Evolutionary conservation across 2,113 vertebrate genomes (phyloP), one percentile per base, ranked within the genome.

Genomic region (Misgurnus anguillicaudatus): DNA sequence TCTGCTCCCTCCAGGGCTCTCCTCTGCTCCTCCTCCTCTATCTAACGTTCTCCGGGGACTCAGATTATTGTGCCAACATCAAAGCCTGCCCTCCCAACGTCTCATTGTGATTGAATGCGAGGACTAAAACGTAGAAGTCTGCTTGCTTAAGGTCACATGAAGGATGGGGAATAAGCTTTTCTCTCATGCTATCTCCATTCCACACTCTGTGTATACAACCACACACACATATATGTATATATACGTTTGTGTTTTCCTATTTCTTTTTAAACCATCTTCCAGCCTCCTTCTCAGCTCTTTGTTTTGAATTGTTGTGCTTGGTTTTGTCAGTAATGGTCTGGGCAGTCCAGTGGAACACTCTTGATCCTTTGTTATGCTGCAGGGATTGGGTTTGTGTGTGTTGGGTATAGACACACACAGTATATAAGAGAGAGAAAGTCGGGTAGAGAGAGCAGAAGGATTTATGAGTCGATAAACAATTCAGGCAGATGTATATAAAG

Each of bases 51-150:
- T 78, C 74, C 64, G 63, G 70, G 64, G 80, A 77, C 42, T 78
- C 38, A 75, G 77, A 83, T 83, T 78, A 80, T 80, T 79, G 75
- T 83, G 84, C 75, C 71, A 55, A 72, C 82, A 83, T 83, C 81
- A 81, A 84, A 84, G 82, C 31, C 53, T 72, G 57, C 24, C 68
- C 73, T 84, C 69, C 82, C 60, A 61, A 70, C 72, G 62, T 77
- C 77, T 68, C 62, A 24, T 41, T 62, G 76, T 79, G 70, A 66
- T 51, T 74, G 67, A 76, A 78, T 75, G 72, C 67, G 47, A 76
- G 71, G 53, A 55, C 51, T 63, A 77, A 83, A 83, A 79, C 66
- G 69, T 47, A 13, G 24, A 57, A 60, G 67, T 79, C 72, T 65
- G 47, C 60, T 66, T 36, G 60, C 77, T 83, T 78, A 74, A 71